phyloP scores from a whole-genome alignment of 2,797 vertebrate species.

The Natrix natrix region DNA sequence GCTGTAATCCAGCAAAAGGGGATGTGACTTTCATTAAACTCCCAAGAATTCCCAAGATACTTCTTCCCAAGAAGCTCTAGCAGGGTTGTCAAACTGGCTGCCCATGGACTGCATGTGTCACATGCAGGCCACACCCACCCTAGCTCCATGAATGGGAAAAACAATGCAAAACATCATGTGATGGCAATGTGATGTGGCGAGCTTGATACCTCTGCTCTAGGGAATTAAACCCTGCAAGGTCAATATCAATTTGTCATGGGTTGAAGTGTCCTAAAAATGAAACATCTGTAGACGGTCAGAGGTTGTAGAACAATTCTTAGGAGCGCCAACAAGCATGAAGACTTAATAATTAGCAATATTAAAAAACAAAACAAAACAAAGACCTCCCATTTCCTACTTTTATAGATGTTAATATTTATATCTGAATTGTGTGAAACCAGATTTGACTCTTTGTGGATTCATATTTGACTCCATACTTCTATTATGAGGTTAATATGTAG shows the following conservation, averaged over 20 bases:
- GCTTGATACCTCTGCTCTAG: too few species aligned
- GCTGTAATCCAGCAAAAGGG: neutral
- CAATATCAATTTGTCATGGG: neutral
- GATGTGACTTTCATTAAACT: neutral
- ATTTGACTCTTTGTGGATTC: neutral
- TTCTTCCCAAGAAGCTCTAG: neutral
- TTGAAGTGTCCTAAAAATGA: neutral
- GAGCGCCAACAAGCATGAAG: neutral
- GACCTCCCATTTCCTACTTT: neutral
- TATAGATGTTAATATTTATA: neutral
- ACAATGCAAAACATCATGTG: fast-evolving
- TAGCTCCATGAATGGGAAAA: too few species aligned
- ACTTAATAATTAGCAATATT: neutral
- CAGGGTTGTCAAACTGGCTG: too few species aligned
- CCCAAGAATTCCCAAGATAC: neutral
- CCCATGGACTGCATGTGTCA: too few species aligned
- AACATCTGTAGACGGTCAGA: neutral
- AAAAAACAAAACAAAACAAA: too few species aligned
- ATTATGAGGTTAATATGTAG: neutral
- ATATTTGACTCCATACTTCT: neutral
- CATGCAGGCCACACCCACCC: too few species aligned
- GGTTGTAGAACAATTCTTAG: neutral
- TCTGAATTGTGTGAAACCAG: neutral
- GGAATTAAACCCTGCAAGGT: neutral
- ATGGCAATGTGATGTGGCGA: too few species aligned